Evolutionary conservation across 2,113 vertebrate genomes (phyloP), one percentile per base, ranked within the genome.

Genomic region (Manacus vitellinus): DNA sequence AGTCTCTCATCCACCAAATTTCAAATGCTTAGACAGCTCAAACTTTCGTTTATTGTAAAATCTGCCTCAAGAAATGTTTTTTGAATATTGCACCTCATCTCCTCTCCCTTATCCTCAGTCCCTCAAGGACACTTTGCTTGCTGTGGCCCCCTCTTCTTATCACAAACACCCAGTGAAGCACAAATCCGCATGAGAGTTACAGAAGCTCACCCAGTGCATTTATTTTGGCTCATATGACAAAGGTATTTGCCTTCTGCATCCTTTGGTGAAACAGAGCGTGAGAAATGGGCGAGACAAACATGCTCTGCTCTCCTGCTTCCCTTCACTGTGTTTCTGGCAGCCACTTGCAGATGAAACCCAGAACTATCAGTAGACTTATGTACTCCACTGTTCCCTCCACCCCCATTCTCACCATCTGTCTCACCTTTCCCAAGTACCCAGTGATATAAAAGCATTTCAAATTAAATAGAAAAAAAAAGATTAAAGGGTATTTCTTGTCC

Each of bases 261-360:
- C 35, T 75, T 74, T 77, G 72, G 39, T 4, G 3, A 89, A 97
- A 70, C 28, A 66, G 23, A 78, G 37, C 4, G 2, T 3, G 4
- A 86, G 20, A 93, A 72, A 61, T 0, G 1, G 10, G 62, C 0
- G 1, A 72, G 58, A 58, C 0, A 0, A 79, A 33, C 46, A 51
- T 21, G 49, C 31, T 82, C 18, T 0, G 0, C 54, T 33, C 33
- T 24, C 25, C 46, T 84, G 68, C 59, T 84, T 31, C 65, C 27
- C 24, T 49, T 76, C 30, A 35, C 27, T 5, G 2, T 2, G 4
- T 27, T 62, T 65, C 37, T 51, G 35, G 43, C 37, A 55, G 28
- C 25, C 20, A 8, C 16, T n/a, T 61, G 62, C 15, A 70, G 66
- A 59, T 22, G 39, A 75, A 85, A 87, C 22, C n/a, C 25, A 39